These are phyloP conservation scores for Aphis gossypii DNA, from an alignment of 1,140 invertebrate genomes.

Conservation along the genomic window DNA sequence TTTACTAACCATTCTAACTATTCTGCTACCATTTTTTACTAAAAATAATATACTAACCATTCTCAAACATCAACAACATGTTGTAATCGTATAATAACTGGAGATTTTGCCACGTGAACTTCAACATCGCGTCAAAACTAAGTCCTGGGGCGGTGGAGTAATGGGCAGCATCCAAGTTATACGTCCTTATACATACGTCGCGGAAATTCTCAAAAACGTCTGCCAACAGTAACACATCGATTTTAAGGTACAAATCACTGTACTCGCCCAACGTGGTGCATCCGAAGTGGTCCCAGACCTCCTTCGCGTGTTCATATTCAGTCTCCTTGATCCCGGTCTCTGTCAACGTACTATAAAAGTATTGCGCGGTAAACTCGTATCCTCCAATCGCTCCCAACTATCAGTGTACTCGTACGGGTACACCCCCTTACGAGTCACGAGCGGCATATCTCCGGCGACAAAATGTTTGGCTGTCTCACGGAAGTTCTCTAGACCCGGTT, in stretches of 20 bases:
- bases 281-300: slow-evolving; percentile 64
- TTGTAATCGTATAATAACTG: too few relatives aligned
- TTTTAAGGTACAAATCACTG: slow-evolving; percentile 65
- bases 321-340: slow-evolving; percentile 61
- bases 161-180: too few relatives aligned
- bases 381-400: slow-evolving; percentile 61
- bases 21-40: too few relatives aligned
- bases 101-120: too few relatives aligned
- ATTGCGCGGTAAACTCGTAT: slow-evolving; percentile 62
- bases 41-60: too few relatives aligned
- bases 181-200: too few relatives aligned
- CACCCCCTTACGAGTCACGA: slow-evolving; percentile 60
- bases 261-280: slow-evolving; percentile 63
- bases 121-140: too few relatives aligned
- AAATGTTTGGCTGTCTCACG: too few relatives aligned
- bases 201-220: slow-evolving; percentile 62
- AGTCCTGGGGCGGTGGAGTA: too few relatives aligned
- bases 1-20: too few relatives aligned
- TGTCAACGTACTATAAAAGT: slow-evolving; percentile 62
- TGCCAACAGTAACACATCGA: slow-evolving; percentile 60
- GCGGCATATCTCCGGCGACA: background rate
- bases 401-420: slow-evolving; percentile 62
- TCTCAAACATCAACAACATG: too few relatives aligned
- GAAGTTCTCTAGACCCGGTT: too few relatives aligned
- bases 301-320: slow-evolving; percentile 64